Percentiles rank a stretch among this genome's conserved stretches.
These are phyloP conservation scores for Eremobia ochroleuca DNA, from an alignment of 2,888 invertebrate genomes.

Conservation along the genomic window DNA sequence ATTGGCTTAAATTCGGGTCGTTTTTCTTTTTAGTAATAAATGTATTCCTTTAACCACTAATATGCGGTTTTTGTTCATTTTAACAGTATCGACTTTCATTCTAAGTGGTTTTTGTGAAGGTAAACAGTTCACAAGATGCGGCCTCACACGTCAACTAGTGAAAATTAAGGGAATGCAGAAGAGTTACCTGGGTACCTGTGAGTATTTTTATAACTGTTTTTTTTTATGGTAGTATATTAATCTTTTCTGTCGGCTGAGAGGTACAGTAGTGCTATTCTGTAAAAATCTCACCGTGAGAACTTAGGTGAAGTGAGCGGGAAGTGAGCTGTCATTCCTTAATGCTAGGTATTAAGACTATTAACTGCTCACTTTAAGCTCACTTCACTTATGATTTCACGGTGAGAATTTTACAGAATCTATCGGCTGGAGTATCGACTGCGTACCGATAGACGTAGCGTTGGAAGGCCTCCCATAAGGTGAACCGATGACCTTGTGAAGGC, in stretches of 20 bases:
- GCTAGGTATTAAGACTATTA: no score
- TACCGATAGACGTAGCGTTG: not conserved
- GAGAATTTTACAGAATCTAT: no score
- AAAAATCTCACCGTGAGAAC: no score
- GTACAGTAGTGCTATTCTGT: no score
- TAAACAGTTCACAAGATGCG: constrained; percentile 77
- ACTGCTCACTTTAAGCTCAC: no score
- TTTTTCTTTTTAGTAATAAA: not conserved
- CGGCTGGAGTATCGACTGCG: no score
- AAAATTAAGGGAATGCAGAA: constrained; percentile 72
- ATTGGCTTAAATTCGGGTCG: not conserved
- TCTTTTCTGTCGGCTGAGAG: not conserved
- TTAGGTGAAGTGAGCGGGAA: no score
- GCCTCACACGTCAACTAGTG: constrained; percentile 71
- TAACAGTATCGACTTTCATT: constrained; percentile 7
- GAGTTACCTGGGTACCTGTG: constrained; percentile 80
- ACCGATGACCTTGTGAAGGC: not conserved
- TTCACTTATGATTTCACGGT: no score
- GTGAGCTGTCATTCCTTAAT: no score
- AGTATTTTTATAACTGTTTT: constrained; percentile 65
- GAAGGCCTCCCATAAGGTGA: not conserved
- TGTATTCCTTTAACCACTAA: not conserved
- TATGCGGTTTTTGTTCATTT: constrained; percentile 30
- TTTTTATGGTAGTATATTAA: not conserved
- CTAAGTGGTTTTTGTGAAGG: constrained; percentile 58